Evolutionary conservation across 2,113 vertebrate species (phyloP).

Genomic region (Toxostoma redivivum): DNA sequence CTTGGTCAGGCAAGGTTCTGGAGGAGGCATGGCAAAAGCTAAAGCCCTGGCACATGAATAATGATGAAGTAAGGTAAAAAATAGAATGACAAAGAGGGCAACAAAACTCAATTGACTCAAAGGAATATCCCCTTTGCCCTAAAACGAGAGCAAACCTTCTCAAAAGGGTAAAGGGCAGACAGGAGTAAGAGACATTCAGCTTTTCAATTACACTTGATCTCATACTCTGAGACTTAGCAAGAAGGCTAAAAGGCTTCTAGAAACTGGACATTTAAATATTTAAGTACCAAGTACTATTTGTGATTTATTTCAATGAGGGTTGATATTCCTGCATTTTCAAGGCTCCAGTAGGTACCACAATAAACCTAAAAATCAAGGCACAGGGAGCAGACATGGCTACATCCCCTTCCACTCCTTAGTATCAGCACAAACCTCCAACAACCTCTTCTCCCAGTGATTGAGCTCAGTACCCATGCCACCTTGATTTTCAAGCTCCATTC

Average conservation of each 20-base stretch:
- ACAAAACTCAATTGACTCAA: neutral
- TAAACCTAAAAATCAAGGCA: neutral
- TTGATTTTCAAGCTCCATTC: slow-evolving; percentile 99
- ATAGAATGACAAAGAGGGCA: neutral
- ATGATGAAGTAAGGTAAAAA: neutral
- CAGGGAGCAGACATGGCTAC: neutral
- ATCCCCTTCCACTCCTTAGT: neutral
- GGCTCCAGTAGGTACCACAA: neutral
- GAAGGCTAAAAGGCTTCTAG: neutral
- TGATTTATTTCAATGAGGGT: neutral
- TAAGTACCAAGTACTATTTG: neutral
- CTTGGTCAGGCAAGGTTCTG: neutral
- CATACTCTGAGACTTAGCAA: neutral
- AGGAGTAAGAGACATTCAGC: neutral
- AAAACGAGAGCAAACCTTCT: neutral
- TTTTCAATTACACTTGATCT: neutral
- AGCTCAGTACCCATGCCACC: slow-evolving; percentile 94
- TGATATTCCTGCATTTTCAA: neutral
- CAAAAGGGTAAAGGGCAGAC: neutral
- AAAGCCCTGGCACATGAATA: neutral
- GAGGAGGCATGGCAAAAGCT: neutral
- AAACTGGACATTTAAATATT: neutral
- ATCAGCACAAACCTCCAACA: slow-evolving; percentile 84
- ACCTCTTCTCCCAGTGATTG: slow-evolving; percentile 96
- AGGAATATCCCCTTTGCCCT: neutral